Base-by-base conservation (phyloP, 2,888 invertebrate genomes). In the Brachypalpus laphriformis region DNA sequence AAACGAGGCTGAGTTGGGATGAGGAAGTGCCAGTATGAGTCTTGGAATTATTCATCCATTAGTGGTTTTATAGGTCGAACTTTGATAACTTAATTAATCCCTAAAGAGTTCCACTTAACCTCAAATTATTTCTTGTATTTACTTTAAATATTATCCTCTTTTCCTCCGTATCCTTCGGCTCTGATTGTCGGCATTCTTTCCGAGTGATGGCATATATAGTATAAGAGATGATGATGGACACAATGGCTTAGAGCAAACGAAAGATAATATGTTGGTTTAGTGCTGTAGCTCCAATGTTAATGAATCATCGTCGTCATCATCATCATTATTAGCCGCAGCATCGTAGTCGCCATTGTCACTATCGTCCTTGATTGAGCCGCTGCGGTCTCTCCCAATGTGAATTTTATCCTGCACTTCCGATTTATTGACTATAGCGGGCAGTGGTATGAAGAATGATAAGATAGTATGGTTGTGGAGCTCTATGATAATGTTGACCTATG, bases 81-180 rank as follows among this genome's bases (percentile, higher is more conserved):
- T 74, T 70, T 82, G 81, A 74, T 68, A 82, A 70, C 75, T 82
- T 75, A 75, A 82, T 82, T 82, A 82, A 82, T 82, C 81, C 56
- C 75, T 82, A 75, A 82, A 68, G 81, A 82, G 68, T 82, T 82
- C 68, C 61, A 82, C 81, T 75, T 82, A 75, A 81, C 72, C 66
- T 68, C 80, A 81, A 81, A 81, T 81, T 81, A 81, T 81, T 68
- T 74, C 80, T 74, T 74, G 74, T 74, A 74, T 81, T 81, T 81
- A 61, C 80, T 81, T 81, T 72, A 81, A 81, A 81, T 59, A 74
- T 74, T 74, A 74, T 66, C 57, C 59, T 49, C 45, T 49, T 8
- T 8, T 7, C 22, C 14, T 40, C 45, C 6, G 22, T 31, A 20
- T 20, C n/a, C 18, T 18, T 2, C 42, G 5, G 9, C 11, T 20